Evolutionary conservation across 2,113 vertebrate genomes (phyloP).

Genomic region (Uropsilus gracilis): DNA sequence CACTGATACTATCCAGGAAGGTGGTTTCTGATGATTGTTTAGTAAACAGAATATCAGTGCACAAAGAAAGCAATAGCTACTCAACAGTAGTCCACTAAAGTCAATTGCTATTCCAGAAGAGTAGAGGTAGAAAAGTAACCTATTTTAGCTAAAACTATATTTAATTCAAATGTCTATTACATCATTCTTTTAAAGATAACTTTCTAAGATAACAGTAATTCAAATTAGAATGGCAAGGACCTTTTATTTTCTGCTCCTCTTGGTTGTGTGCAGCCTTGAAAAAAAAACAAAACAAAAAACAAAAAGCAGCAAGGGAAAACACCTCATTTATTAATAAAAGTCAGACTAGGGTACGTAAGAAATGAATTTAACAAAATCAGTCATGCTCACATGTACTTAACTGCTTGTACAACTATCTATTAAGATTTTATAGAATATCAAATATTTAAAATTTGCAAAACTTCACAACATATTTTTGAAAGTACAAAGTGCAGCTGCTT

Average conservation of each 20-base stretch:
- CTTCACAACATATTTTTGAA: not conserved
- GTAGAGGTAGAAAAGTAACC: not conserved
- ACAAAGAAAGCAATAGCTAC: not conserved
- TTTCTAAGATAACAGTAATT: too few species aligned
- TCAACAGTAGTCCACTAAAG: not conserved
- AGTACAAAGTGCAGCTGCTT: not conserved
- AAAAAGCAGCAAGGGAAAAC: not conserved
- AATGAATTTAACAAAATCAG: not conserved
- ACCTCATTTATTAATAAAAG: not conserved
- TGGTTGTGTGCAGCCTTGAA: not conserved
- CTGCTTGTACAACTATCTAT: not conserved
- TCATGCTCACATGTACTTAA: not conserved
- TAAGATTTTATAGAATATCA: not conserved
- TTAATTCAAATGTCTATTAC: not conserved
- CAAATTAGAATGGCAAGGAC: not conserved
- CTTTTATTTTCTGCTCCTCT: not conserved
- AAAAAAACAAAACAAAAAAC: not conserved
- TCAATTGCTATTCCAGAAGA: not conserved
- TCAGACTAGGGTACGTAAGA: not conserved
- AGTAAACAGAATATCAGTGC: not conserved
- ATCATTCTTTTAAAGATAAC: not conserved
- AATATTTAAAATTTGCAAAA: not conserved
- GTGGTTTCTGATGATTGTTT: not conserved
- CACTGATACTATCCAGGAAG: not conserved
- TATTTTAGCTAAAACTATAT: conserved; percentile 19